phyloP scores from a whole-genome alignment of 1,140 invertebrate genomes.

The Leptonema lineaticorne region DNA sequence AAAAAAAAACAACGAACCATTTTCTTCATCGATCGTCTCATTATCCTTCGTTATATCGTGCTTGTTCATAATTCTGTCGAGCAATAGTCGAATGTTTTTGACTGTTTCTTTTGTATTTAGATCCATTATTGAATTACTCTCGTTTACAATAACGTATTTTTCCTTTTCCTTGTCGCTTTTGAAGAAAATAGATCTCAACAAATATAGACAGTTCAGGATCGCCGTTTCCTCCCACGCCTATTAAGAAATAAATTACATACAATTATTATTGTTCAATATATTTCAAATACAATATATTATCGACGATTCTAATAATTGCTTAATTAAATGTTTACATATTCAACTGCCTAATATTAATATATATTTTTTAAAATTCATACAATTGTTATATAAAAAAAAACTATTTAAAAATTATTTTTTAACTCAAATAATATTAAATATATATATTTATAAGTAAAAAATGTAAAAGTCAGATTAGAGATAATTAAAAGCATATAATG shows the following conservation, averaged over 20 bases:
- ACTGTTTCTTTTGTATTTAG: conserved; percentile 29
- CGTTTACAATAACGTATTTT: conserved; percentile 33
- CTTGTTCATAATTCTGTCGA: conserved; percentile 27
- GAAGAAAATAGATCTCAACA: conserved; percentile 56
- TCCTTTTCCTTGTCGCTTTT: conserved; percentile 52
- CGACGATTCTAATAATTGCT: too few species aligned
- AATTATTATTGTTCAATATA: too few species aligned
- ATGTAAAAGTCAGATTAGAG: too few species aligned
- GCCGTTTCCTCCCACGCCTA: conserved; percentile 65
- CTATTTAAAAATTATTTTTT: too few species aligned
- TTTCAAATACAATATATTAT: conserved; percentile 15
- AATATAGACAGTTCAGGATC: conserved; percentile 56
- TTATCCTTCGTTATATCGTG: not conserved
- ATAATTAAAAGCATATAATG: too few species aligned
- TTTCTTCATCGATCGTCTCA: conserved; percentile 5
- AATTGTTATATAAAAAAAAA: too few species aligned
- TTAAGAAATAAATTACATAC: too few species aligned
- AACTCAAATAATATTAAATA: too few species aligned
- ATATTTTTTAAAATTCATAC: too few species aligned
- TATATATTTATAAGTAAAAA: too few species aligned
- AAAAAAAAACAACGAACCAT: not conserved
- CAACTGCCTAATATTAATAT: conserved; percentile 14
- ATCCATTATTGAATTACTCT: conserved; percentile 18
- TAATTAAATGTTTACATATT: too few species aligned
- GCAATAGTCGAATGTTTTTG: conserved; percentile 30